Evolutionary conservation across 2,797 vertebrate species (phyloP).

Genomic region (Pseudochirops cupreus): DNA sequence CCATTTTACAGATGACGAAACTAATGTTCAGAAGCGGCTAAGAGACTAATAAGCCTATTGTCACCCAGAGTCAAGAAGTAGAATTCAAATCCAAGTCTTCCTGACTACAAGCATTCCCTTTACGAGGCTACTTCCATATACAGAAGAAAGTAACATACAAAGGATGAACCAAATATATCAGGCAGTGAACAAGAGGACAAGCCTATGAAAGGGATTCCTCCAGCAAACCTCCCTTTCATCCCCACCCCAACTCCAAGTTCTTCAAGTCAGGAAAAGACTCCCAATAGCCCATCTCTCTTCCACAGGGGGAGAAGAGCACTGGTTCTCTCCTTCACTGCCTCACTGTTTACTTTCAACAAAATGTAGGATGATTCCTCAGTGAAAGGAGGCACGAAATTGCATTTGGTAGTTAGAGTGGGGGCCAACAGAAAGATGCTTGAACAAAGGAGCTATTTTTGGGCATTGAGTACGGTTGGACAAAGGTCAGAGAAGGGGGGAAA

Average conservation of each 20-base stretch:
- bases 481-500: slow-evolving; percentile 67
- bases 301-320: not conserved
- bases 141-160: not conserved
- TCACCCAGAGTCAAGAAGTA: not conserved
- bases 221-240: slow-evolving; percentile 37
- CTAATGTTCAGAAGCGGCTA: not conserved
- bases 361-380: slow-evolving; percentile 76
- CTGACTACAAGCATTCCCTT: not conserved
- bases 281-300: slow-evolving; percentile 34
- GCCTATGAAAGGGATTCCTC: slow-evolving; percentile 12
- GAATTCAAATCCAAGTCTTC: not conserved
- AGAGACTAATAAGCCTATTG: not conserved
- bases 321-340: slow-evolving; percentile 68
- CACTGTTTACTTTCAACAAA: slow-evolving; percentile 71
- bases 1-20: not conserved
- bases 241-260: slow-evolving; percentile 38
- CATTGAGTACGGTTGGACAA: slow-evolving; percentile 68
- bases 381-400: slow-evolving; percentile 68
- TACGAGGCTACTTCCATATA: not conserved
- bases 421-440: slow-evolving; percentile 63
- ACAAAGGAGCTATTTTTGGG: slow-evolving; percentile 77
- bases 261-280: slow-evolving; percentile 66
- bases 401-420: slow-evolving; percentile 58
- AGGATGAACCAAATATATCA: not conserved
- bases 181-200: not conserved